phyloP scores from a whole-genome alignment of 2,113 vertebrate genomes.

The Sterna hirundo region DNA sequence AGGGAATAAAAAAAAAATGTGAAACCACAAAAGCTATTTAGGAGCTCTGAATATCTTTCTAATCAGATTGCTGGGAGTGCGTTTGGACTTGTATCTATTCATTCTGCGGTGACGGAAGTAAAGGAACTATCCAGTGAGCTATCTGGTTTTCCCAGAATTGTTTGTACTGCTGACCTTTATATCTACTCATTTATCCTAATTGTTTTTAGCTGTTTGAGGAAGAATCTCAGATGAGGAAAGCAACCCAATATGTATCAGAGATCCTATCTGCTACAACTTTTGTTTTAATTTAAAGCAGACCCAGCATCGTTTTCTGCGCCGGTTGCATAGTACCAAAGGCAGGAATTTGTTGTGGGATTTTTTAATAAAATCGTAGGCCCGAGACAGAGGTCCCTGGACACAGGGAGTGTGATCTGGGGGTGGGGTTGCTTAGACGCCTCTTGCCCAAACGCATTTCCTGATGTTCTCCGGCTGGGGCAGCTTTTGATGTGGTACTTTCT shows the following conservation, averaged over 20 bases:
- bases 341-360: constrained; percentile 59
- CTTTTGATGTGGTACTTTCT: constrained; percentile 60
- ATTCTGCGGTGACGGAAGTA: constrained; percentile 67
- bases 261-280: constrained; percentile 61
- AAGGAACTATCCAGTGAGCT: constrained; percentile 66
- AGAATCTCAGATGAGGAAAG: constrained; percentile 67
- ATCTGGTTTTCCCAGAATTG: constrained; percentile 69
- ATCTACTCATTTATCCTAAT: constrained; percentile 65
- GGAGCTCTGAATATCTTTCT: constrained; percentile 50
- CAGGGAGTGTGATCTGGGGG: constrained; percentile 41
- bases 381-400: constrained; percentile 33
- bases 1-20: background rate
- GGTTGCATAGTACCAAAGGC: constrained; percentile 20
- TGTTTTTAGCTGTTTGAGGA: constrained; percentile 67
- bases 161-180: constrained; percentile 66
- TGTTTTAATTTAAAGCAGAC: constrained; percentile 65
- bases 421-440: constrained; percentile 8
- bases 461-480: constrained; percentile 25
- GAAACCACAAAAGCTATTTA: constrained; percentile 56
- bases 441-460: constrained; percentile 47
- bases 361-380: constrained; percentile 22
- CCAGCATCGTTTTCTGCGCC: background rate
- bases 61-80: constrained; percentile 51
- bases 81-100: constrained; percentile 66
- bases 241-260: constrained; percentile 55